phyloP scores from a whole-genome alignment of 2,113 vertebrate species.

The Microtus ochrogaster region DNA sequence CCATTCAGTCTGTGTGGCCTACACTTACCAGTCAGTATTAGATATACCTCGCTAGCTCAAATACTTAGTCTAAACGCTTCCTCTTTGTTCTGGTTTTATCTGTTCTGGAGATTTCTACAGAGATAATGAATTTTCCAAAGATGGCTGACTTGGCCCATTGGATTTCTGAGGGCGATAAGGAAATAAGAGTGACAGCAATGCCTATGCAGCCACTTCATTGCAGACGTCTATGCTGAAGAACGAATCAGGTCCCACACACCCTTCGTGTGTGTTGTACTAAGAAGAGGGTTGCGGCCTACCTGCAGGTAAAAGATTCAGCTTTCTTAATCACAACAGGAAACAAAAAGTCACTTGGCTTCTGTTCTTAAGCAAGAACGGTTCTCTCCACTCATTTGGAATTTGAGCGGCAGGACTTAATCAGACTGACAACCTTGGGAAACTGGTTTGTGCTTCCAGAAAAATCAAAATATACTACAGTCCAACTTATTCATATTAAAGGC shows the following conservation, averaged over 20 bases:
- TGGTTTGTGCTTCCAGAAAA: conserved; percentile 78
- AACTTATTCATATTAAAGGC: conserved; percentile 76
- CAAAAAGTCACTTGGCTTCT: conserved; percentile 51
- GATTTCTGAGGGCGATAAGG: not conserved
- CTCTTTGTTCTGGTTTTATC: not conserved
- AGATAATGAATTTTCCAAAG: not conserved
- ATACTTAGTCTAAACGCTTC: not conserved
- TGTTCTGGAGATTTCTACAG: not conserved
- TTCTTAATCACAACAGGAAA: conserved; percentile 60
- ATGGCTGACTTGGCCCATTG: not conserved
- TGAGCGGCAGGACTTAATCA: conserved; percentile 19
- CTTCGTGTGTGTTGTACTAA: not conserved
- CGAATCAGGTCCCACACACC: not conserved
- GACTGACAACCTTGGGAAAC: conserved; percentile 69
- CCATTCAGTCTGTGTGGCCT: not conserved
- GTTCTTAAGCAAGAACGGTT: conserved; percentile 47
- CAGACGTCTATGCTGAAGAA: not conserved
- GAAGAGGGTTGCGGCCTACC: not conserved
- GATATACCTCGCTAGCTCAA: not conserved
- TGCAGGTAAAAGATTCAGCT: not conserved
- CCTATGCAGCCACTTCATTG: not conserved
- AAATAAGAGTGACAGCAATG: not conserved
- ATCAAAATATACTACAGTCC: conserved; percentile 69
- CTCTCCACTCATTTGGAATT: conserved; percentile 68
- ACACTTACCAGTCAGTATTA: too few species aligned